A percentile compares a stretch with the other conserved stretches of the same genome.
Evolutionary conservation across 2,113 vertebrate species (phyloP).

Genomic region (Malurus elegans): DNA sequence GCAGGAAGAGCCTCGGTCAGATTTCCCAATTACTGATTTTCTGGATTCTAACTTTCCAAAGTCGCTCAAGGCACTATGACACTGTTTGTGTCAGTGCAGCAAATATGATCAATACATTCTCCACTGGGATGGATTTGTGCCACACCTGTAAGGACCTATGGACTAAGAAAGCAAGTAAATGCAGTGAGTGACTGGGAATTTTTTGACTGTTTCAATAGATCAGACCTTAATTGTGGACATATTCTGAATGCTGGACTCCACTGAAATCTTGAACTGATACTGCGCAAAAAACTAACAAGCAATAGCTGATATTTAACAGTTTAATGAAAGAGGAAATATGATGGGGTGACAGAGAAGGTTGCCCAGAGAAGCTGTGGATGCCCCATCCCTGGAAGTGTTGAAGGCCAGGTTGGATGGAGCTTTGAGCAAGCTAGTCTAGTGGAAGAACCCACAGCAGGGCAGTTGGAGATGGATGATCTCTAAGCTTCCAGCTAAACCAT

Average conservation of each 20-base stretch:
- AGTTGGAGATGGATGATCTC: background rate
- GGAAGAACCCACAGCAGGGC: rapidly evolving
- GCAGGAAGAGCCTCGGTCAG: background rate
- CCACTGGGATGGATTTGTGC: background rate
- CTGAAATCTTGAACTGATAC: background rate
- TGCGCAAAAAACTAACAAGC: background rate
- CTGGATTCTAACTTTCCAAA: background rate
- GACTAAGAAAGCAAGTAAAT: background rate
- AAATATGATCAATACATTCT: background rate
- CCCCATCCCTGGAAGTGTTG: background rate
- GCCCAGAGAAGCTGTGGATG: background rate
- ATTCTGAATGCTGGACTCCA: background rate
- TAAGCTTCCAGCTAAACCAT: background rate
- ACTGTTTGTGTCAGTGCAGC: background rate
- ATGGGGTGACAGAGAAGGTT: background rate
- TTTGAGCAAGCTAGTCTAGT: background rate
- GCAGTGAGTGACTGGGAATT: background rate
- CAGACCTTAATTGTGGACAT: background rate
- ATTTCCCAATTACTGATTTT: background rate
- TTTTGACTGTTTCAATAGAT: background rate
- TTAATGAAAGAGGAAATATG: background rate
- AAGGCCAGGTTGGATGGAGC: background rate
- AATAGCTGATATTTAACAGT: background rate
- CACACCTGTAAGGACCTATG: background rate
- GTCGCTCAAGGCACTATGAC: background rate